These are phyloP conservation scores for Pyrrhia umbra DNA, from an alignment of 2,888 invertebrate genomes.

Conservation along the genomic window DNA sequence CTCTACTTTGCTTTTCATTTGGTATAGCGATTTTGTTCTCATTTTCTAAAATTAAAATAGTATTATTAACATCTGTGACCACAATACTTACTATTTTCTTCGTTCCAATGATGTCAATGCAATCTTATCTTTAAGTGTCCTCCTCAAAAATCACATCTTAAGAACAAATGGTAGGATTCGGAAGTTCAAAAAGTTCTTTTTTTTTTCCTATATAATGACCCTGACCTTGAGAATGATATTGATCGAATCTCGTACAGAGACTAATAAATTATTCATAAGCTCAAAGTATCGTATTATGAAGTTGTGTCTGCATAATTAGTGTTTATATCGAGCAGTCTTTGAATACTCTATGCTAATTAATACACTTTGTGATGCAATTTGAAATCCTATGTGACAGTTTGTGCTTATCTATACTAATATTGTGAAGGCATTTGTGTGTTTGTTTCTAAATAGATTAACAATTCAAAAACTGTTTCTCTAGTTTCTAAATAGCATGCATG, in stretches of 20 bases:
- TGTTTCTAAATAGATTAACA: not conserved
- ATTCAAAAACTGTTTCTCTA: not conserved
- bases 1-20: not conserved
- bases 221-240: slow-evolving; percentile 72
- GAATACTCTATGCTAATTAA: slow-evolving; percentile 15
- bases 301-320: slow-evolving; percentile 42
- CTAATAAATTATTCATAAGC: slow-evolving; percentile 47
- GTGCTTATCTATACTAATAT: not conserved
- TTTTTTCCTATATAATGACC: slow-evolving; percentile 29
- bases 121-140: no score
- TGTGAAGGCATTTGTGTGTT: not conserved
- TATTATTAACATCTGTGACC: no score
- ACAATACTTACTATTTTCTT: no score
- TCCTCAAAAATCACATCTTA: not conserved
- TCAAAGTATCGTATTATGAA: slow-evolving; percentile 57
- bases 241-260: slow-evolving; percentile 61
- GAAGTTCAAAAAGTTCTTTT: not conserved
- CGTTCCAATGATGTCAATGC: no score
- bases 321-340: slow-evolving; percentile 22
- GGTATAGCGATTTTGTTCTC: not conserved
- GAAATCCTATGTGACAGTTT: not conserved
- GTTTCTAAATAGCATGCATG: not conserved
- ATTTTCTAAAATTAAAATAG: not conserved
- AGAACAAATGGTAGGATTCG: not conserved
- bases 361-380: slow-evolving; percentile 5